Conservation (phyloP, 1,140 invertebrate genomes). For the Drosophila bifasciata region DNA sequence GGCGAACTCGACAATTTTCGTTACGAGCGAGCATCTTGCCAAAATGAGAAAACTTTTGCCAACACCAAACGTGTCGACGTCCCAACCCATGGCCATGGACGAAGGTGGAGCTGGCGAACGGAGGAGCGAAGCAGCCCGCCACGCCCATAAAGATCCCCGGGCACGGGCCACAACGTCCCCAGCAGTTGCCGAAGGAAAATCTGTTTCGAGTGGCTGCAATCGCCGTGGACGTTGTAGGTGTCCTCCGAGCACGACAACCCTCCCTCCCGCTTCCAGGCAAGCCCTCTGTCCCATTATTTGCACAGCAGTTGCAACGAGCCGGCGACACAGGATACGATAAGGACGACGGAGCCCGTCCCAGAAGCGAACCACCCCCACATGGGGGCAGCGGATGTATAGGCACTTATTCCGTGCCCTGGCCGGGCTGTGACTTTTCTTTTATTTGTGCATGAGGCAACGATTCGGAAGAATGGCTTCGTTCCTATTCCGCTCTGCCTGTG, state of each 20-base stretch:
- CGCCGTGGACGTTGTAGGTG: slow-evolving; percentile 52
- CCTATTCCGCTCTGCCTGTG: slow-evolving; percentile 41
- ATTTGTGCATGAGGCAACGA: slow-evolving; percentile 74
- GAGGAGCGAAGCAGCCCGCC: slow-evolving; percentile 18
- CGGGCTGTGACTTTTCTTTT: slow-evolving; percentile 62
- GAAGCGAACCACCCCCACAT: not conserved
- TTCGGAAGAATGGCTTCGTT: slow-evolving; percentile 68
- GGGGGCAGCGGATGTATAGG: slow-evolving; percentile 23
- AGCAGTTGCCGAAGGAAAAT: slow-evolving; percentile 70
- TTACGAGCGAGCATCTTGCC: slow-evolving; percentile 75
- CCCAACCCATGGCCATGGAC: slow-evolving; percentile 25
- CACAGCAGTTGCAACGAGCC: slow-evolving; percentile 70
- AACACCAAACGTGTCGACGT: slow-evolving; percentile 74
- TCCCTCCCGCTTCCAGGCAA: slow-evolving; percentile 12
- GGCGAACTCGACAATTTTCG: slow-evolving; percentile 75
- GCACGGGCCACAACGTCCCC: slow-evolving; percentile 13
- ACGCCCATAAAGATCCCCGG: slow-evolving; percentile 44
- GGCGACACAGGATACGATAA: slow-evolving; percentile 26
- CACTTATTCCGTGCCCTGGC: slow-evolving; percentile 39
- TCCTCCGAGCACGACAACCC: slow-evolving; percentile 3
- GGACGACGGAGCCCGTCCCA: slow-evolving; percentile 2
- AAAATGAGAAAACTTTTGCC: slow-evolving; percentile 80
- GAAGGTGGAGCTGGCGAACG: slow-evolving; percentile 37
- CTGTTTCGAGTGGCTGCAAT: slow-evolving; percentile 79
- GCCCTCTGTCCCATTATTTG: slow-evolving; percentile 66